Conservation (phyloP, 1,140 invertebrate species). For the Scaptodrosophila lebanonensis region DNA sequence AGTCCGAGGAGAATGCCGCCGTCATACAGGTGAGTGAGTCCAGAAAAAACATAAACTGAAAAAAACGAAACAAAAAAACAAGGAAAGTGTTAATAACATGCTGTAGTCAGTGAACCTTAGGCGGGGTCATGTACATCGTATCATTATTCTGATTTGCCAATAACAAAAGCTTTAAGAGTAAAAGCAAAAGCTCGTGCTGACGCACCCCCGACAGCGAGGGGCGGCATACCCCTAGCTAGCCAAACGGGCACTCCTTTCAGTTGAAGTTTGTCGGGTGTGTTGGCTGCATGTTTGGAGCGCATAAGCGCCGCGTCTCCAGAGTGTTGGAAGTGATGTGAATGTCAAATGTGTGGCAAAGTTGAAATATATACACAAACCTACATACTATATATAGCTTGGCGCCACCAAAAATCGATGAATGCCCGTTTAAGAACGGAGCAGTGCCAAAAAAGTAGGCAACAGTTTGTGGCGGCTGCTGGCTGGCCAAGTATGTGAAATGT, state of each 20-base stretch:
- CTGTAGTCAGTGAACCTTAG: slow-evolving; percentile 16
- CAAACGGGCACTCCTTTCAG: slow-evolving; percentile 58
- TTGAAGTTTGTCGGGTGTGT: slow-evolving; percentile 50
- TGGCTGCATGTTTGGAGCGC: slow-evolving; percentile 51
- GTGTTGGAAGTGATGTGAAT: slow-evolving; percentile 41
- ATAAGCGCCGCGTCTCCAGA: slow-evolving; percentile 35
- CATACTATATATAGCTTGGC: slow-evolving; percentile 4
- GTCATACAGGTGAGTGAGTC: slow-evolving; percentile 81
- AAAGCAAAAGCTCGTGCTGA: too few relatives aligned
- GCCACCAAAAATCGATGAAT: too few relatives aligned
- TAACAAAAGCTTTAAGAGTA: slow-evolving; percentile 15
- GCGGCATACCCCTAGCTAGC: too few relatives aligned
- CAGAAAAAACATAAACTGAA: too few relatives aligned
- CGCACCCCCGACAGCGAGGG: too few relatives aligned
- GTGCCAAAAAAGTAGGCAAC: slow-evolving; percentile 37
- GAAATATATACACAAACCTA: slow-evolving; percentile 24
- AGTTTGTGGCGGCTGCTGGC: neutral
- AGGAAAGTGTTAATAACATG: slow-evolving; percentile 20
- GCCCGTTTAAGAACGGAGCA: too few relatives aligned
- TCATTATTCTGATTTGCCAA: too few relatives aligned
- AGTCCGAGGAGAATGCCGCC: slow-evolving; percentile 86
- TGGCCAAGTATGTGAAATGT: slow-evolving; percentile 65
- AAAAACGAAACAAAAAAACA: slow-evolving; percentile 12
- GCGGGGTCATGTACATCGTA: too few relatives aligned
- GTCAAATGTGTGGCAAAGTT: slow-evolving; percentile 18